Base-by-base conservation (phyloP, 2,797 vertebrate species). In the Otus scops region DNA sequence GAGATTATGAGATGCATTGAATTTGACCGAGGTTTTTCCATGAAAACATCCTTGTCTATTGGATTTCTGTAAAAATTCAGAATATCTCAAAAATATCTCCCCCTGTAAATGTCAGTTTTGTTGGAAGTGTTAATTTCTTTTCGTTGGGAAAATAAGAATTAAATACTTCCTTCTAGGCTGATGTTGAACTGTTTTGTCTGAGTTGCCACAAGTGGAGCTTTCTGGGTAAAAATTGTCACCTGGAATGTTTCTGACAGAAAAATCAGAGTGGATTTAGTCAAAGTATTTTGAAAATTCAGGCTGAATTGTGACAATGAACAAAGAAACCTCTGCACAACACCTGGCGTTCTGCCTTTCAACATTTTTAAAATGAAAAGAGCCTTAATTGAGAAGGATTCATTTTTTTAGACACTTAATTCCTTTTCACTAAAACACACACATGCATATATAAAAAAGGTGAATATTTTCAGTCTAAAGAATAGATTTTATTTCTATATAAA, bases 251-350 rank as follows among this genome's bases (percentile, higher is more conserved):
- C 91, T 93, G 92, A 80, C 75, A 85, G 78, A 59, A 93, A 85
- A 91, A 91, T 94, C 91, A 88, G 79, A 91, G 78, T 41, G 84
- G 87, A 75, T 95, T 94, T 74, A 94, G 92, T 94, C 93, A 94
- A 95, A 93, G 84, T 96, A 79, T 96, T 96, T 97, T 87, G 84
- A 81, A 96, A 93, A 92, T 85, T 78, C n/a, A 2, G 1, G 1
- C 32, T 77, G 93, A 85, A 91, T 91, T 85, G 92, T 95, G 88
- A 90, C 92, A 96, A n/a, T 0, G 84, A 96, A 93, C 95, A 97
- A 96, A 96, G 90, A 48, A 93, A 77, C 74, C 71, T 89, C 86
- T 93, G 83, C 84, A 85, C 77, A 93, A 93, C 88, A 95, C 93
- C 91, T 92, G 93, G 36, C 3, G 0, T 77, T 92, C 91, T 89